A percentile compares a stretch with the other conserved stretches of the same genome.
Conservation (phyloP, 2,113 vertebrate species). For the Aleadryas rufinucha region DNA sequence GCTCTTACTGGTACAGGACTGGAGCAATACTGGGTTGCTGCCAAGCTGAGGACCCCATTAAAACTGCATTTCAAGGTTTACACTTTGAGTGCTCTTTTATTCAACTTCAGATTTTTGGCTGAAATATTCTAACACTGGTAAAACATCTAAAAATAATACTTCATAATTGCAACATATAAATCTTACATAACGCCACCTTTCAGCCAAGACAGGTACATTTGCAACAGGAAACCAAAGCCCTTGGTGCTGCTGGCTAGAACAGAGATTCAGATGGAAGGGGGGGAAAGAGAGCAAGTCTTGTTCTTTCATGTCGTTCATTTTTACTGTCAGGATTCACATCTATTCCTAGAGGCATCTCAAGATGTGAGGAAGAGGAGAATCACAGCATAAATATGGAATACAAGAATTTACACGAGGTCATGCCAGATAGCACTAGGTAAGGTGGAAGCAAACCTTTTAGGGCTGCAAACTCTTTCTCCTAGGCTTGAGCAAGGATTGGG, state of each 20-base stretch:
- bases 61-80: conserved; percentile 32
- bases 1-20: not conserved
- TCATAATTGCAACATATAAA: not conserved
- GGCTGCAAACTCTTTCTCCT: not conserved
- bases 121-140: not conserved
- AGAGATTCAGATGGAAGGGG: not conserved
- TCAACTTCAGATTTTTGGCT: not conserved
- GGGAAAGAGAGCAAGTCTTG: not conserved
- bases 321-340: not conserved
- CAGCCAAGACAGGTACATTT: not conserved
- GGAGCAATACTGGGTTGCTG: not conserved
- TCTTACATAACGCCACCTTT: not conserved
- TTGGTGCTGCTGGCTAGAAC: not conserved
- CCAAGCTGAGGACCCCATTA: not conserved
- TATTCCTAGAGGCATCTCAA: not conserved
- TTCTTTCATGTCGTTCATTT: not conserved
- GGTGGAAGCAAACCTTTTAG: not conserved
- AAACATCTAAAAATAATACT: conserved; percentile 6
- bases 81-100: conserved; percentile 1
- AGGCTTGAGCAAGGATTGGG: not conserved
- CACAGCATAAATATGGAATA: not conserved
- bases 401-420: not conserved
- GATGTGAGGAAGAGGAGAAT: not conserved
- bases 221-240: not conserved
- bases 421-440: not conserved